These are phyloP conservation scores for Gadopsis bispinosus DNA, from an alignment of 2,797 vertebrate species.

Conservation along the genomic window DNA sequence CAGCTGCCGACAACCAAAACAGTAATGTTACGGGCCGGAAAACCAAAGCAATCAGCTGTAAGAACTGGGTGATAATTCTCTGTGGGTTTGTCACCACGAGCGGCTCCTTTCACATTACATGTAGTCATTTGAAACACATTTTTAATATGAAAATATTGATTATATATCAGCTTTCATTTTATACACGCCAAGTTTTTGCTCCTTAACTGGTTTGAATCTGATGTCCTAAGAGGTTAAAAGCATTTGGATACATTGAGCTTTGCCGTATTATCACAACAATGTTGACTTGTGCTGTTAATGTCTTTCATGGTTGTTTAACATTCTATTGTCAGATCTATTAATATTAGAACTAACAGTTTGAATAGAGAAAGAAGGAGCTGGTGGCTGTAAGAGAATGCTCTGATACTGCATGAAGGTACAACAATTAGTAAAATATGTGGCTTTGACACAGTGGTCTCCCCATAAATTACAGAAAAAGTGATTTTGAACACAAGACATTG, in stretches of 20 bases:
- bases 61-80: too few relatives aligned
- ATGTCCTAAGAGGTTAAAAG: background rate
- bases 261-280: background rate
- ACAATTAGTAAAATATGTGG: background rate
- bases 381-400: background rate
- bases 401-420: constrained; percentile 9
- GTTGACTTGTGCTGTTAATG: constrained; percentile 1
- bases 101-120: background rate
- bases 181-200: background rate
- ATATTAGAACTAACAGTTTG: background rate
- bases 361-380: background rate
- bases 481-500: background rate
- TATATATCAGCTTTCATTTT: background rate
- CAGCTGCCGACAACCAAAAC: background rate
- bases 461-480: constrained; percentile 7
- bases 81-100: background rate
- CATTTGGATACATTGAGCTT: background rate
- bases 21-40: too few relatives aligned
- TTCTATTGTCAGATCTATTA: constrained; percentile 29
- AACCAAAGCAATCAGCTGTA: too few relatives aligned
- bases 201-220: background rate
- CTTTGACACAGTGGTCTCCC: background rate
- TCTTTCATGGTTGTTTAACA: constrained; percentile 17
- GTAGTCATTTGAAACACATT: background rate
- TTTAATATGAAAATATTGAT: background rate